Evolutionary conservation across 2,797 vertebrate genomes (phyloP), one percentile per base, ranked within the genome.

Genomic region (Gallinago nigripennis): DNA sequence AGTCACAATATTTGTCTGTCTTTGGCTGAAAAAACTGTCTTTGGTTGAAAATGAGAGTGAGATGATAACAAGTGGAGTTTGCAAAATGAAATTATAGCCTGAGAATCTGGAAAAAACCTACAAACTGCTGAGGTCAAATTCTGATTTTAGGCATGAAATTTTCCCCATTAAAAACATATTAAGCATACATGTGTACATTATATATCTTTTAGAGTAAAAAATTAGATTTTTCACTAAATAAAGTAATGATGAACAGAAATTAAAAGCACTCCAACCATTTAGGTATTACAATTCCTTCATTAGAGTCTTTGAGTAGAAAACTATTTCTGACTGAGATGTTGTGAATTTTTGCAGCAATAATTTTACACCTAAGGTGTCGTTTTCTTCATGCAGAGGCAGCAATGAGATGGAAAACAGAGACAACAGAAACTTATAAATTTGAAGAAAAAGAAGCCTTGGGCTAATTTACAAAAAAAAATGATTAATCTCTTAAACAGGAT

Each of bases 311-410:
- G 75, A 72, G 89, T 57, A 95, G 78, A 94, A 97, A 96, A 94
- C 80, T 95, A 89, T 96, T 92, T 97, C 87, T 95, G 77, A 75
- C 81, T 88, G 92, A 96, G 86, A 93, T 78, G 82, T 71, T 97
- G 96, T 79, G 94, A 97, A 96, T 91, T 97, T 97, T 96, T 95
- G 86, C 95, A 94, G 78, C 87, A 96, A 85, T 94, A 94, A 77
- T 97, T 94, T 97, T 97, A 95, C 90, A 97, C 75, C 56, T 95
- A 95, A 97, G 83, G 92, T 97, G 91, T 92, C 35, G 61, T 96
- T 97, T 98, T 88, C 80, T 93, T 96, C 95, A 86, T 93, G 87
- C 66, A 93, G 92, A 96, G 60, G 82, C 86, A 95, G 90, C 72
- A 94, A 50, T 86, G 46, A 21, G 25, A 86, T 92, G 79, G 71